Evolutionary conservation across 2,797 vertebrate species (phyloP), one percentile per base, ranked within the genome.

Genomic region (Peromyscus aztecus): DNA sequence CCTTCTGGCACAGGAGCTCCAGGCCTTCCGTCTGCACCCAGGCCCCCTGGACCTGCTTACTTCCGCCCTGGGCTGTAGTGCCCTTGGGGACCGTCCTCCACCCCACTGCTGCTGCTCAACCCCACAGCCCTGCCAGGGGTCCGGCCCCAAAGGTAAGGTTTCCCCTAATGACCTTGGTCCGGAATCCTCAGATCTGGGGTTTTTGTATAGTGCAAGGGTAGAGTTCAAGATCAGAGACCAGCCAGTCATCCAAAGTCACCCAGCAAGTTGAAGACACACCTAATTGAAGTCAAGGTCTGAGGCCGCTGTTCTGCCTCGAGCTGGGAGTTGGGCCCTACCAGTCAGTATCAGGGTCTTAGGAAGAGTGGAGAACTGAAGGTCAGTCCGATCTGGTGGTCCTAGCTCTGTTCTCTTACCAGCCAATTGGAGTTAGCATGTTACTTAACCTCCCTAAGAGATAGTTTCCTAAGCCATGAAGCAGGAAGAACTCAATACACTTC

Each of bases 21-120:
- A 99, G 92, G 99, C 99, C 96, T 99, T 99, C 97, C 99, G 99
- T 27, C 98, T 99, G 96, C 99, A 99, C 95, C 99, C 99, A 4
- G 99, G 99, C 0, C 99, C 99, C 97, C 99, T 99, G 14, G 99
- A 99, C 97, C 98, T 99, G 91, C 99, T 99, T 40, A 98, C 98
- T 59, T 98, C 98, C 2, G 98, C 99, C 0, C 92, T 98, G 95
- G 98, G 98, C 94, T 98, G 97, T 69, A 97, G 86, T 37, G 90
- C 97, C 63, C 97, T 98, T 1, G 99, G 99, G 97, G 99, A 99
- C 59, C 97, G 81, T 34, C 98, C 86, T 8, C 97, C 92, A 88
- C 96, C 80, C 59, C 98, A 91, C n/a, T 98, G 97, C 65, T 98
- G 98, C 98, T 98, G 97, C 88, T 98, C 98, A 0, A 61, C 97